Evolutionary conservation across 2,797 vertebrate genomes (phyloP).

Genomic region (Hemibagrus guttatus): DNA sequence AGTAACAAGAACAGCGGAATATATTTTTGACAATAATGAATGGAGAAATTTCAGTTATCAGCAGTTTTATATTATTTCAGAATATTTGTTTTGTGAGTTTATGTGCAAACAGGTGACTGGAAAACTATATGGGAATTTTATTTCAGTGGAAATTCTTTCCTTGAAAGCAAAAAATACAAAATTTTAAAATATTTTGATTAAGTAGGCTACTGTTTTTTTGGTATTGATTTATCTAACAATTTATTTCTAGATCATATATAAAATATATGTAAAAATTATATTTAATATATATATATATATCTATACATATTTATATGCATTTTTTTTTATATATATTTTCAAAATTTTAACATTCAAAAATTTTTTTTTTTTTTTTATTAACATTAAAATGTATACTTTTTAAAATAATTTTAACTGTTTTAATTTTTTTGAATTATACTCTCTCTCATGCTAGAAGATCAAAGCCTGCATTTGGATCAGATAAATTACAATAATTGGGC

Average conservation of each 20-base stretch:
- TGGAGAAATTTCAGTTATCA: neutral
- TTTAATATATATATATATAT: neutral
- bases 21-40: slow-evolving; percentile 16
- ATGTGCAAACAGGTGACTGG: slow-evolving; percentile 15
- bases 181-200: neutral
- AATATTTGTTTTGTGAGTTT: neutral
- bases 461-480: neutral
- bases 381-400: too few species aligned
- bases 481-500: neutral
- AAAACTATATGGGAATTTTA: neutral
- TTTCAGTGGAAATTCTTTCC: neutral
- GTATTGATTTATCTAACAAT: neutral
- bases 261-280: neutral
- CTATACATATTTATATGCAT: too few species aligned
- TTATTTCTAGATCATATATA: neutral
- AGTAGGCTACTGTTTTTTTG: neutral
- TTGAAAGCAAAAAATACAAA: neutral
- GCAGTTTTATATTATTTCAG: neutral
- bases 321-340: too few species aligned
- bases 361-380: too few species aligned
- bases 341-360: too few species aligned
- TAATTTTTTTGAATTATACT: too few species aligned
- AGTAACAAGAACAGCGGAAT: neutral
- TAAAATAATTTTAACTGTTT: too few species aligned
- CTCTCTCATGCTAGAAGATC: neutral